These are phyloP conservation scores for zebrafish (Danio rerio) DNA, from an alignment of 2,113 vertebrate genomes.

Conservation along the genomic window GRCz12tu NC_133176.1:4721001-4721500, in stretches of 20 bases:
- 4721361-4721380: too few relatives aligned
- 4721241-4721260: not conserved
- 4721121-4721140: not conserved
- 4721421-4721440: too few relatives aligned
- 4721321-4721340: too few relatives aligned
- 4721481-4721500: too few relatives aligned
- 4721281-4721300: not conserved
- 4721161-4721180: not conserved
- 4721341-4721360: too few relatives aligned
- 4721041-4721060: conserved; percentile 24
- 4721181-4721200: not conserved
- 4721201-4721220: not conserved
- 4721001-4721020: conserved; percentile 35
- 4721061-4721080: conserved; percentile 7
- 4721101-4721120: not conserved
- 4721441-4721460: too few relatives aligned
- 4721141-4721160: not conserved
- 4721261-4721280: not conserved
- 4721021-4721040: conserved; percentile 1
- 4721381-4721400: too few relatives aligned
- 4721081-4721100: conserved; percentile 7
- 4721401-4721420: too few relatives aligned
- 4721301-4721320: too few relatives aligned
- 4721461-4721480: too few relatives aligned
- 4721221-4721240: not conserved